Base-by-base conservation (phyloP, 1,140 invertebrate genomes). In the Sycobia sp. region DNA sequence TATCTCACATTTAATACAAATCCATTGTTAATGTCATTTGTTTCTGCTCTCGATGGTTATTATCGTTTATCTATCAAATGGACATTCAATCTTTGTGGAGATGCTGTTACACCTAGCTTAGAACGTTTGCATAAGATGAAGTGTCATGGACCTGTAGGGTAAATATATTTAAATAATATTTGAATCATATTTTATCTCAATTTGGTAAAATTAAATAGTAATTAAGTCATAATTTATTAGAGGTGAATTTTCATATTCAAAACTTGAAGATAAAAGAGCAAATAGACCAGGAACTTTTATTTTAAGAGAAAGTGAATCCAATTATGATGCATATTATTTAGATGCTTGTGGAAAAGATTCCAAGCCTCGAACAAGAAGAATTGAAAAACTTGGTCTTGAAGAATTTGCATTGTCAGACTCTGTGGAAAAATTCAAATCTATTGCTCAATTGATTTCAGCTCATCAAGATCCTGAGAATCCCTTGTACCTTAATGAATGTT, bases 121-220 rank as follows among this genome's bases (percentile, higher is more conserved):
- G 83, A 86, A 68, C 86, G 85, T 70, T 74, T 96, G n/a, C 84
- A 88, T 68, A 79, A 82, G 47, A 81, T 91, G 58, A 92, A 90
- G 78, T 94, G 92, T 72, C 94, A 96, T 82, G 94, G 94, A 27
- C 94, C 94, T 56, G 88, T 96, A 62, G 91, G 89, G 89, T 91
- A 83, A 82, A 81, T 51, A 25, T 32, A 4, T 20, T 34, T 3
- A 1, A 13, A 50, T 13, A 29, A 49, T 27, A 2, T 59, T 49
- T 29, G 29, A 41, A n/a, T n/a, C 18, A 62, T 23, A 63, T 44
- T 54, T 56, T 62, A 16, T 34, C n/a, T 7, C 9, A 23, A 9
- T n/a, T n/a, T n/a, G n/a, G n/a, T n/a, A n/a, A n/a, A n/a, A 34
- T n/a, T n/a, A 9, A 27, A 43, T 20, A 32, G 23, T 13, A 49